phyloP scores from a whole-genome alignment of 2,797 vertebrate genomes.

The Sebastes trivittatus region DNA sequence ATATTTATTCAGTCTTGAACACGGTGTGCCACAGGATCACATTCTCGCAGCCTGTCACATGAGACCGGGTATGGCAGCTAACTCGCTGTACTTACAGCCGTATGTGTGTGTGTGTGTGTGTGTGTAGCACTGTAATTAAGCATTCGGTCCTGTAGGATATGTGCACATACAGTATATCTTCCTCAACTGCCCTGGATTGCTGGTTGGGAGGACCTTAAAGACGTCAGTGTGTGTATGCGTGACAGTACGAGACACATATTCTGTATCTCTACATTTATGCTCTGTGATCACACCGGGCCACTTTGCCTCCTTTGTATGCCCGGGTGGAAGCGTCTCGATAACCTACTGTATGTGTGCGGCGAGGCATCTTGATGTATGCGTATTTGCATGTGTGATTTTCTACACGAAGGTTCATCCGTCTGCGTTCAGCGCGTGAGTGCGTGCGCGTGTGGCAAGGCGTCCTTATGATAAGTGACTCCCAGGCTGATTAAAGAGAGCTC shows the following conservation, averaged over 20 bases:
- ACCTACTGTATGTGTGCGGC: conserved; percentile 12
- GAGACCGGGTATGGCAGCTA: conserved; percentile 13
- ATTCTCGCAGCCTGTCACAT: conserved; percentile 38
- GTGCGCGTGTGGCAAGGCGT: conserved; percentile 45
- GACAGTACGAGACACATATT: conserved; percentile 1
- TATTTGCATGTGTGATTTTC: conserved; percentile 8
- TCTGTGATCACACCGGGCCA: conserved; percentile 7
- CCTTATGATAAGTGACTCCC: conserved; percentile 80
- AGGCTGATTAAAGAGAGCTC: conserved; percentile 81
- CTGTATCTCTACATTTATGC: conserved; percentile 27
- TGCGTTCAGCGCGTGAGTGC: conserved; percentile 8
- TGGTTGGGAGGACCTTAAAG: conserved; percentile 17
- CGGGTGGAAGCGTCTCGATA: conserved; percentile 21
- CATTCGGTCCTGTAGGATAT: background rate
- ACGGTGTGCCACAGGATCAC: conserved; percentile 42
- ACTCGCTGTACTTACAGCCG: conserved; percentile 10
- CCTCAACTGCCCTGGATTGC: background rate
- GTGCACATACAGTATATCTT: conserved; percentile 5
- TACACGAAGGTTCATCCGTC: conserved; percentile 15
- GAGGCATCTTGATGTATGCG: conserved; percentile 1
- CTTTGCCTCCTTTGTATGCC: conserved; percentile 19
- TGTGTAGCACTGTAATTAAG: conserved; percentile 24
- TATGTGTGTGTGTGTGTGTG: conserved; percentile 2
- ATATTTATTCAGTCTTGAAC: conserved; percentile 62
- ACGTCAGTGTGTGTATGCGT: background rate